Base-by-base conservation (phyloP, 2,797 vertebrate genomes). In the Neosalanx taihuensis region DNA sequence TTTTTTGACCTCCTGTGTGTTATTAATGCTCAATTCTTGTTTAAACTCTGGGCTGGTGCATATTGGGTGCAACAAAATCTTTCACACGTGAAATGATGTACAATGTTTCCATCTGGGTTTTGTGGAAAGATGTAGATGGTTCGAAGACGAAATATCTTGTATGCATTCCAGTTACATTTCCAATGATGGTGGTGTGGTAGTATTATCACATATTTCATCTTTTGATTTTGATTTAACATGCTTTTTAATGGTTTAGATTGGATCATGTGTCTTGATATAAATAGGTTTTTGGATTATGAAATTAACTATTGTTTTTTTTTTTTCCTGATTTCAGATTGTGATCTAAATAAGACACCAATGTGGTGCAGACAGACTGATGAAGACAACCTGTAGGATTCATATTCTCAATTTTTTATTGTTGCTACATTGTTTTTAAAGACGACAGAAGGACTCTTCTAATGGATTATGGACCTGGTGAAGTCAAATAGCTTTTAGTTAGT, bases 381-480 rank as follows among this genome's bases (percentile, higher is more conserved):
- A 41, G 73, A 51, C 41, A 10, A 62, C 35, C 67, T 76, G 75
- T 46, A 80, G 65, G 67, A 63, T 17, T 68, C 51, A 68, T 71
- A 67, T 74, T 59, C 60, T 72, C 61, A 37, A 58, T 64, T 5
- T 17, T 56, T 56, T 3, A 49, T 10, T 49, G 46, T 49, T 49
- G 53, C n/a, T 62, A 46, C 57, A 51, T 67, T 30, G 60, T 65
- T 30, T 17, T 33, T 56, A 3, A 65, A 57, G 23, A 64, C 33
- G 3, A 17, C 9, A 71, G 46, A 15, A 46, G 41, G 41, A 46
- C 41, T 67, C 61, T 58, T 81, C 60, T 65, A 17, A 79, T 79
- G 76, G 77, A 81, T 76, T 75, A 80, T 73, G 76, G 74, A 76
- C 74, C 72, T 23, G 6, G 33, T 17, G 51, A 57, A 35, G 62